Evolutionary conservation across 1,140 invertebrate species (phyloP).

Genomic region (Caerostris extrusa): DNA sequence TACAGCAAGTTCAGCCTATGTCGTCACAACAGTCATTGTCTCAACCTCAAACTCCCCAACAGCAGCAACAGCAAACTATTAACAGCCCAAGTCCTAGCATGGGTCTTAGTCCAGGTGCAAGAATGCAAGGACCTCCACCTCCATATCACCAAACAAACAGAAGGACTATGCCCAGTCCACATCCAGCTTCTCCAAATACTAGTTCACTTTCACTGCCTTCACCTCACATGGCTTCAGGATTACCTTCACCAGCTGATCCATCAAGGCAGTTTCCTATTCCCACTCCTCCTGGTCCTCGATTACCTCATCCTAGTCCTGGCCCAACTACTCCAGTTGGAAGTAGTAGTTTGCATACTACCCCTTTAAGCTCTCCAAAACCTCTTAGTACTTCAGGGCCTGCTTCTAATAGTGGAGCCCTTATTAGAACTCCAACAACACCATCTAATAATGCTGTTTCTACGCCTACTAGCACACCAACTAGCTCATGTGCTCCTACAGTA

Average conservation of each 20-base stretch:
- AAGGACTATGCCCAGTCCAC: conserved; percentile 87
- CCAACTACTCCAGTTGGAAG: conserved; percentile 77
- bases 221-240: conserved; percentile 85
- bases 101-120: conserved; percentile 82
- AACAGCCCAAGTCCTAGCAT: conserved; percentile 79
- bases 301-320: conserved; percentile 85
- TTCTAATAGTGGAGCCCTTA: conserved; percentile 67
- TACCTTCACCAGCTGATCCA: conserved; percentile 87
- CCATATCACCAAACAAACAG: conserved; percentile 91
- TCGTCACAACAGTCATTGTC: conserved; percentile 14
- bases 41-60: conserved; percentile 40
- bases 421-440: conserved; percentile 74
- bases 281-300: conserved; percentile 77
- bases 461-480: conserved; percentile 73
- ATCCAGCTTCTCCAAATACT: conserved; percentile 84
- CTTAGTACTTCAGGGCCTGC: conserved; percentile 71
- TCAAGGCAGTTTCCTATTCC: conserved; percentile 81
- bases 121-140: conserved; percentile 89
- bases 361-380: conserved; percentile 76
- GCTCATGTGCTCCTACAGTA: conserved; percentile 56
- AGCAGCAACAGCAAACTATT: conserved; percentile 77
- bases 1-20: conserved; percentile 31
- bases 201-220: conserved; percentile 80
- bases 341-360: conserved; percentile 73
- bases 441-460: conserved; percentile 71